Evolutionary conservation across 2,888 invertebrate genomes (phyloP).

Genomic region (Drosophila nr. fundita): DNA sequence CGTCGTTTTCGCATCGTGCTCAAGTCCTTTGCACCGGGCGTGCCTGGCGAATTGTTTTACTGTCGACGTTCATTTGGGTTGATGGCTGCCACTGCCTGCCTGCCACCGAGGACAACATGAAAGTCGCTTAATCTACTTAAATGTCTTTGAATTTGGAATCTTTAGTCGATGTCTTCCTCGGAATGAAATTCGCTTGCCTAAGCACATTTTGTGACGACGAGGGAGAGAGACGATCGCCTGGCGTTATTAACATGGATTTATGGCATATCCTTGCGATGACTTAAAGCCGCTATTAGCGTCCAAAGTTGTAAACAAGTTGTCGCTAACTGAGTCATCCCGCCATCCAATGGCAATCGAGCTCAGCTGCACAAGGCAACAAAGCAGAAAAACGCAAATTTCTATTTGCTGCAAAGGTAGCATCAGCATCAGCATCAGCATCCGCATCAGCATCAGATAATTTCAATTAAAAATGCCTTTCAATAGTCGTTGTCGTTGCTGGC

Average conservation of each 20-base stretch:
- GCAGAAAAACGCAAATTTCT: slow-evolving; percentile 69
- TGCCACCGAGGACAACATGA: slow-evolving; percentile 63
- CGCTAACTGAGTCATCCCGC: slow-evolving; percentile 3
- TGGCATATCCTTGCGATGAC: slow-evolving; percentile 71
- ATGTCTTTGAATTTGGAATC: slow-evolving; percentile 74
- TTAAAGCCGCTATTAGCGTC: slow-evolving; percentile 73
- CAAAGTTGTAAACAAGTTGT: slow-evolving; percentile 70
- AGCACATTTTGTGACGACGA: slow-evolving; percentile 47
- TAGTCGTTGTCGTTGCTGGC: slow-evolving; percentile 60
- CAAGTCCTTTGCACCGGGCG: slow-evolving; percentile 76
- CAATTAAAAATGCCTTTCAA: slow-evolving; percentile 78
- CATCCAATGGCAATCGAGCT: slow-evolving; percentile 29
- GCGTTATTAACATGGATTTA: slow-evolving; percentile 79
- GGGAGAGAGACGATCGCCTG: slow-evolving; percentile 18
- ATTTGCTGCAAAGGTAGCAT: slow-evolving; percentile 53
- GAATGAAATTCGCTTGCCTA: slow-evolving; percentile 38
- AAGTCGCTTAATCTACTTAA: slow-evolving; percentile 80
- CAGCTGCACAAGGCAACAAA: slow-evolving; percentile 52
- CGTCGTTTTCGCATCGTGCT: slow-evolving; percentile 49
- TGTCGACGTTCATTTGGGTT: slow-evolving; percentile 80
- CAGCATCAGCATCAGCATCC: slow-evolving; percentile 1
- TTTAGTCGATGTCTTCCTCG: slow-evolving; percentile 3
- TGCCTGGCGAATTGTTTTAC: slow-evolving; percentile 78
- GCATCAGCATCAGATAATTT: slow-evolving; percentile 69
- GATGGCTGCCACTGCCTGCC: slow-evolving; percentile 48